Evolutionary conservation across 2,797 vertebrate species (phyloP).

Genomic region (Cirrhinus mrigala): DNA sequence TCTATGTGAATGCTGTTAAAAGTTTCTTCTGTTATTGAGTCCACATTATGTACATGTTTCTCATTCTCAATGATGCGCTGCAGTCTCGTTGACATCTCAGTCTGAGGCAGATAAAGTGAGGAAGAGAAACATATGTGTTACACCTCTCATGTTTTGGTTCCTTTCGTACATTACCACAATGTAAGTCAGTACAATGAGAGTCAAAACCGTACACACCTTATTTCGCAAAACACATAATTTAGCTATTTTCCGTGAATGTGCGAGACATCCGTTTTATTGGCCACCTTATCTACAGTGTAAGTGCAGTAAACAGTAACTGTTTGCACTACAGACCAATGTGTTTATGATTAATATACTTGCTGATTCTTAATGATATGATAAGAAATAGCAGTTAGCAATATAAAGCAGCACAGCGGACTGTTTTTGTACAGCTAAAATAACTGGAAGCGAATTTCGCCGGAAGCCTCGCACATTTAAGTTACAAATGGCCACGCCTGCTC

Average conservation of each 20-base stretch:
- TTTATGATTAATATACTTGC: background rate
- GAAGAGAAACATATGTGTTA: background rate
- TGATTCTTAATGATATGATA: background rate
- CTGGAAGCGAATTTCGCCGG: background rate
- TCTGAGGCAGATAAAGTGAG: constrained; percentile 54
- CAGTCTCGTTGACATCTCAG: constrained; percentile 37
- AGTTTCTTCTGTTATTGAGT: constrained; percentile 58
- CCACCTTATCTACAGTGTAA: background rate
- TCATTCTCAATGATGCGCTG: constrained; percentile 60
- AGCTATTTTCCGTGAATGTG: background rate
- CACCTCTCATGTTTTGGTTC: background rate
- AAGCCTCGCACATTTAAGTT: background rate
- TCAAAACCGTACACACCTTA: background rate
- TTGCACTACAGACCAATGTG: background rate
- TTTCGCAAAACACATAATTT: background rate
- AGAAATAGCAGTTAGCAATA: background rate
- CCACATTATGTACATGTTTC: background rate
- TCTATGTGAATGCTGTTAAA: constrained; percentile 68
- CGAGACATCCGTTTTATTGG: background rate
- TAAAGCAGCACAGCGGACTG: background rate
- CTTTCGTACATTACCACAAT: background rate
- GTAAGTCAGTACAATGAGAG: background rate
- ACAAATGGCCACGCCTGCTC: background rate
- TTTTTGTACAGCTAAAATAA: background rate
- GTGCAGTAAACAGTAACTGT: no score